Base-by-base conservation (phyloP, 2,113 vertebrate genomes). In the Anguilla japonica region DNA sequence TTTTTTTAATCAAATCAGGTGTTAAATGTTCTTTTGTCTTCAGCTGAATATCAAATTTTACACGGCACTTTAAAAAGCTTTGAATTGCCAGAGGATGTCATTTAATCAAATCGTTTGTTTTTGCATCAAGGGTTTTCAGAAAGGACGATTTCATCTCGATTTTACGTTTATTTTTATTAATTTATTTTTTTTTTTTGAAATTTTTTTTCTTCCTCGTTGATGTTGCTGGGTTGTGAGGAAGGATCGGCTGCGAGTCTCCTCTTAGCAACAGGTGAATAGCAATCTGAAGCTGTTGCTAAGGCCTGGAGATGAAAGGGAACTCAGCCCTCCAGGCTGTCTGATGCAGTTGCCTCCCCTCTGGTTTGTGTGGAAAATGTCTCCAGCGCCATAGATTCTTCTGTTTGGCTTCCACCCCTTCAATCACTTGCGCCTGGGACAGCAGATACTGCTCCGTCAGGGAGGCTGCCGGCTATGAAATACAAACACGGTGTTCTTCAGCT, bases 241-340 rank as follows among this genome's bases (percentile, higher is more conserved):
- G 81, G 87, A 82, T 82, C 29, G 84, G 46, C 80, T 34, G 84
- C 78, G 63, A 80, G 86, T 84, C 53, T 83, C 85, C 81, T 89
- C 89, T 89, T 89, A 88, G 89, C 89, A 89, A 90, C 90, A 92
- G 89, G 89, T 89, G 90, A 91, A 87, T 46, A 83, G 88, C 87
- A 86, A 84, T 85, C 86, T 85, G 83, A 85, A 86, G 88, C 88
- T 89, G 91, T 92, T 89, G 88, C 89, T 89, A 91, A 88, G 91
- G 85, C 85, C 85, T 20, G 67, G 26, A 63, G 85, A 88, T 87
- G 87, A 84, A 83, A 84, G 88, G 85, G 88, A 86, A 82, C 83
- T 86, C 75, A 81, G 63, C n/a, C 84, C 82, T 84, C 46, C 57
- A 60, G 83, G 80, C 87, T 85, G 87, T 88, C 63, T 85, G 81